Conservation (phyloP, 2,888 invertebrate species). For the Acanthoscelides obtectus region DNA sequence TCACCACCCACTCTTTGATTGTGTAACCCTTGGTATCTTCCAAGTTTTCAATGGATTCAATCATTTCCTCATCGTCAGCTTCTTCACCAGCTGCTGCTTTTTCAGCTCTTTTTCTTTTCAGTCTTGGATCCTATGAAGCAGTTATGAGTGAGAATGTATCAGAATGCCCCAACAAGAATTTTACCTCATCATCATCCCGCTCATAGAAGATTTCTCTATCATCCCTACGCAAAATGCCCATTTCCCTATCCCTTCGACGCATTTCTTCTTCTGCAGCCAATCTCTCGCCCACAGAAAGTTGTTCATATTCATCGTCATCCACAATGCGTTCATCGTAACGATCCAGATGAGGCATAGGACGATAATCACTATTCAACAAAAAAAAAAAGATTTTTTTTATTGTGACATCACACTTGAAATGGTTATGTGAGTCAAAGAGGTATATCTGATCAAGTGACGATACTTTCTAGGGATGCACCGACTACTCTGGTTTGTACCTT, state of each 20-base stretch:
- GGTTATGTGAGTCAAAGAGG: too few relatives aligned
- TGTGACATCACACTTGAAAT: too few relatives aligned
- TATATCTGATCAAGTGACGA: too few relatives aligned
- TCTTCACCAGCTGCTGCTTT: conserved; percentile 83
- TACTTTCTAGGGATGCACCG: too few relatives aligned
- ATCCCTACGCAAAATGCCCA: conserved; percentile 55
- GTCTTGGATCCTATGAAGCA: conserved; percentile 48
- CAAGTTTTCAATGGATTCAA: conserved; percentile 95
- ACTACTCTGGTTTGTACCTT: too few relatives aligned
- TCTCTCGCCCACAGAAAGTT: conserved; percentile 81
- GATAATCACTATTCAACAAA: conserved; percentile 76
- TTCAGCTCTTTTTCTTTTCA: conserved; percentile 76
- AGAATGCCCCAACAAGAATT: too few relatives aligned
- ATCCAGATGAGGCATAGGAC: conserved; percentile 92
- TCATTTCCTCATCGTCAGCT: conserved; percentile 69
- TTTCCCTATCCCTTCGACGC: conserved; percentile 75
- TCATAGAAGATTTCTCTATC: conserved; percentile 84
- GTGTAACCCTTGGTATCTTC: conserved; percentile 96
- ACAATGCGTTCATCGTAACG: conserved; percentile 81
- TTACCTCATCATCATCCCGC: conserved; percentile 40
- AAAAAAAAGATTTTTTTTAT: not conserved
- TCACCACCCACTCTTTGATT: conserved; percentile 93
- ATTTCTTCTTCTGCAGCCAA: conserved; percentile 88
- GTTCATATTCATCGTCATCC: conserved; percentile 83
- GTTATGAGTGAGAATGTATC: not conserved